Evolutionary conservation across 2,797 vertebrate genomes (phyloP).

Genomic region (Allobates femoralis): DNA sequence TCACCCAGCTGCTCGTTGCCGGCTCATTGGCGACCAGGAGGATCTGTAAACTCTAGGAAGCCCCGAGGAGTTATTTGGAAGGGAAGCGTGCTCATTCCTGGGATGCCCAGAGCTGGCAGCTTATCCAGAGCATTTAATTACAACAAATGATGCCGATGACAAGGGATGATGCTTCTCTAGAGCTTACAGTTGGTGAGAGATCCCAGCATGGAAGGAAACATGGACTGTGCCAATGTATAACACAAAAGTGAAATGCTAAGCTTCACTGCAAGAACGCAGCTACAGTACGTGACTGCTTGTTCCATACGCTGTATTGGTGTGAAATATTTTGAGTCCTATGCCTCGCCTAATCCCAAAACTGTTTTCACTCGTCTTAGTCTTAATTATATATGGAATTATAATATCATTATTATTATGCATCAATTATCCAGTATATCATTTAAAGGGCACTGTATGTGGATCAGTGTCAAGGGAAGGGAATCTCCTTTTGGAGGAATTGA

Average conservation of each 20-base stretch:
- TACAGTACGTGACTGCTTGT: background rate
- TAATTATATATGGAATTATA: background rate
- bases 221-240: conserved; percentile 18
- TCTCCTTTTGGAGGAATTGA: no score
- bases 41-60: conserved; percentile 43
- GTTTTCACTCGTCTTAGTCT: background rate
- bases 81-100: conserved; percentile 14
- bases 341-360: no score
- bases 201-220: conserved; percentile 18
- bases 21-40: conserved; percentile 40
- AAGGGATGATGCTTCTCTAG: conserved; percentile 46
- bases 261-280: background rate
- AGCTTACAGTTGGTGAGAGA: conserved; percentile 17
- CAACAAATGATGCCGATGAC: conserved; percentile 51
- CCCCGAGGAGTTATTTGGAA: conserved; percentile 45
- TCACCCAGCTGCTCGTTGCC: conserved; percentile 38
- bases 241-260: conserved; percentile 24
- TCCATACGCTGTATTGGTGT: background rate
- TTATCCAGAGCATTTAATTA: conserved; percentile 58
- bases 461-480: no score
- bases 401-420: background rate
- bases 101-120: conserved; percentile 22
- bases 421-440: background rate
- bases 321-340: background rate
- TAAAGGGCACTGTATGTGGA: no score